These are phyloP conservation scores for Drosophila borborema DNA, from an alignment of 2,888 invertebrate species.

Conservation along the genomic window DNA sequence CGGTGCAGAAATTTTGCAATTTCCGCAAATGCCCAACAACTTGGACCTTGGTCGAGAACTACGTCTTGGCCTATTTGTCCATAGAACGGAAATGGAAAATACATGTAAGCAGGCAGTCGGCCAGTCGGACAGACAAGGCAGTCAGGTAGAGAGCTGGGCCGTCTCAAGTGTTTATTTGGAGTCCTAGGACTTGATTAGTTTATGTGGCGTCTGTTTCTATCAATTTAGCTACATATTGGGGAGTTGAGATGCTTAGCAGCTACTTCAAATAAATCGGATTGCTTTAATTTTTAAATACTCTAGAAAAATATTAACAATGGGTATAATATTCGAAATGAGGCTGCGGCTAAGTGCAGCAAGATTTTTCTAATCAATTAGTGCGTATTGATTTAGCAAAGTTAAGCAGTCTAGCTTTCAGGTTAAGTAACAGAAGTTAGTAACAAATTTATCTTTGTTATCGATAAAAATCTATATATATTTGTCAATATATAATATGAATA, in stretches of 20 bases:
- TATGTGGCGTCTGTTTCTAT: constrained; percentile 7
- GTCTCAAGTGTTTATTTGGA: constrained; percentile 57
- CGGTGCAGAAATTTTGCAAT: constrained; percentile 80
- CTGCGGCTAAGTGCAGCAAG: too few relatives aligned
- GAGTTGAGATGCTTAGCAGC: not conserved
- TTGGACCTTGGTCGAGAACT: constrained; percentile 22
- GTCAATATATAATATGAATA: too few relatives aligned
- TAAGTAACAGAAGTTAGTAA: too few relatives aligned
- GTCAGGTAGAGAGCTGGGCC: not conserved
- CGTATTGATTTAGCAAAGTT: too few relatives aligned
- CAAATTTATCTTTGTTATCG: too few relatives aligned
- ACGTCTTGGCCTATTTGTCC: constrained; percentile 39
- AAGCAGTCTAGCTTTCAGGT: too few relatives aligned
- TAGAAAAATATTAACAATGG: too few relatives aligned
- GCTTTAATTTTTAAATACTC: not conserved
- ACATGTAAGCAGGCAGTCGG: constrained; percentile 38
- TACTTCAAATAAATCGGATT: not conserved
- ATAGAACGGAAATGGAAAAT: constrained; percentile 72
- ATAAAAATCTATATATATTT: too few relatives aligned
- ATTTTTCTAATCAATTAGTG: too few relatives aligned
- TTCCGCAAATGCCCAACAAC: constrained; percentile 58
- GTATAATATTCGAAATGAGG: not conserved
- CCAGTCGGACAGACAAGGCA: not conserved
- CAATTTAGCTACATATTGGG: not conserved
- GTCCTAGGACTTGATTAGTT: constrained; percentile 55